Conservation (phyloP, 2,113 vertebrate genomes). For the Chlamydotis undulata region DNA sequence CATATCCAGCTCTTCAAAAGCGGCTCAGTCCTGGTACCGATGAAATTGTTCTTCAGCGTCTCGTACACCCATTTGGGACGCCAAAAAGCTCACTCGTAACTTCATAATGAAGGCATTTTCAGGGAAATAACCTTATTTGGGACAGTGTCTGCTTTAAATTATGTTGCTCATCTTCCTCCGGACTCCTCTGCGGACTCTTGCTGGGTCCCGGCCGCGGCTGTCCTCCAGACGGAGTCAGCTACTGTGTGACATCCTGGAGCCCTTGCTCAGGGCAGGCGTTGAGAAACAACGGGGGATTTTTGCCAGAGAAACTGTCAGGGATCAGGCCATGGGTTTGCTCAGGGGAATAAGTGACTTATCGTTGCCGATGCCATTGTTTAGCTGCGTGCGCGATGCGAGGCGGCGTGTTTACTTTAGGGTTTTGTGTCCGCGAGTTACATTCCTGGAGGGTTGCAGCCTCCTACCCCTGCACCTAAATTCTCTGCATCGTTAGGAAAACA, state of each 20-base stretch:
- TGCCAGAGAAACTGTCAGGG: background rate
- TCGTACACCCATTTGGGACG: background rate
- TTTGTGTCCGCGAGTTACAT: background rate
- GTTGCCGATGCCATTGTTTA: background rate
- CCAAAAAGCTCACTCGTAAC: background rate
- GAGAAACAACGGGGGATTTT: background rate
- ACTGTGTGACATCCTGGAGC: background rate
- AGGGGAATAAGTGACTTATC: background rate
- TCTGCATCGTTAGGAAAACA: background rate
- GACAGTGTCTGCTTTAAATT: conserved; percentile 62
- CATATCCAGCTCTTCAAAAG: conserved; percentile 35
- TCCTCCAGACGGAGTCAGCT: background rate
- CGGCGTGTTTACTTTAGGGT: background rate
- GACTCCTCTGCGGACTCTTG: background rate
- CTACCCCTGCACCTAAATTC: background rate
- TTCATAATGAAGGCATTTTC: conserved; percentile 29
- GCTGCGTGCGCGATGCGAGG: background rate
- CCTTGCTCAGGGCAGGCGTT: background rate
- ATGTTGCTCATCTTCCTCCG: conserved; percentile 29
- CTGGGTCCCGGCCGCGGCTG: conserved; percentile 67
- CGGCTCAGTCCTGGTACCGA: background rate
- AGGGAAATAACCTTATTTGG: conserved; percentile 48
- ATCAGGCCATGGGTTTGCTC: background rate
- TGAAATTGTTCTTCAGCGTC: background rate
- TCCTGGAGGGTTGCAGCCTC: background rate